Base-by-base conservation (phyloP, 2,113 vertebrate genomes). In the Porphyrio hochstetteri region DNA sequence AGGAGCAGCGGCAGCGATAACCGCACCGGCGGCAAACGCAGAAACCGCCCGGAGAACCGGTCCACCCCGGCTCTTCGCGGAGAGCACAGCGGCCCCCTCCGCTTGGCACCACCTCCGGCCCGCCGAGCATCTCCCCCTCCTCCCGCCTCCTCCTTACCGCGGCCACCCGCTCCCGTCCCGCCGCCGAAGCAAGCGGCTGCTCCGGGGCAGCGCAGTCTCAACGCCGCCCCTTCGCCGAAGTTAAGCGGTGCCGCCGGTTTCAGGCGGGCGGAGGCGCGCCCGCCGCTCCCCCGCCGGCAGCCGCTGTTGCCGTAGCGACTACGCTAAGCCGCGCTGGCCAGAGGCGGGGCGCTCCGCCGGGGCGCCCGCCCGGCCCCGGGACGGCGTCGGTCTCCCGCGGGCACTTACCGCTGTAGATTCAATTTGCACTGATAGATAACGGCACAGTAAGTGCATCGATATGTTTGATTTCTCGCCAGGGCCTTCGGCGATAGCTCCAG, bases 271-370 rank as follows among this genome's bases (percentile, higher is more conserved):
- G 70, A 36, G 57, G 35, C 42, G 75, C 94, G 56, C 76, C 96
- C 92, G 29, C 44, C 82, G 96, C 95, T 95, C 96, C 97, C 90
- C 90, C 80, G 44, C 88, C 60, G 53, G 61, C 85, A 89, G 98
- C 96, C 50, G 72, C 46, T 8, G 99, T 99, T 98, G 98, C 98
- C 96, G 94, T 98, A 92, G 98, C 74, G 97, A 99, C 95, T 60
- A 21, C 92, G 96, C 82, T 98, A 98, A 98, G 97, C 97, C 97
- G 96, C 92, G 94, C 97, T 94, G 96, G 96, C 86, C 95, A 50
- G 75, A 67, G 89, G 72, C 61, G 56, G 59, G 33, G 70, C 59
- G 52, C 24, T 23, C 84, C 44, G 44, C 72, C 15, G 70, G n/a
- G 17, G 27, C 38, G 16, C 11, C 74, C 28, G 80, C 21, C 29